Conservation (phyloP, 2,797 vertebrate species). For the Eulemur albifrons region DNA sequence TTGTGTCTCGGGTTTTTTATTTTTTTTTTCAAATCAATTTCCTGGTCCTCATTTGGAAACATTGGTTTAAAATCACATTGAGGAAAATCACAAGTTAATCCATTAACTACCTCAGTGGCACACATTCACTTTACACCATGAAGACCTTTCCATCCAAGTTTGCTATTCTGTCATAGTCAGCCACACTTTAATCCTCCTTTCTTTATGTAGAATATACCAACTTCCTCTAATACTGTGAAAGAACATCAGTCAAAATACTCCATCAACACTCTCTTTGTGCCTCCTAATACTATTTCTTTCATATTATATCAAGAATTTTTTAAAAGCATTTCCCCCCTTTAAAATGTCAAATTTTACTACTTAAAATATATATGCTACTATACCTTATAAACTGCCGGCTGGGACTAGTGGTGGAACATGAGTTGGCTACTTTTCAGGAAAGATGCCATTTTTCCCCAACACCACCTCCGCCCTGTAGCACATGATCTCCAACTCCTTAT, state of each 20-base stretch:
- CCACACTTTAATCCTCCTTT: neutral
- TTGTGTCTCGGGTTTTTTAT: neutral
- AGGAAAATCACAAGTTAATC: neutral
- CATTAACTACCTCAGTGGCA: neutral
- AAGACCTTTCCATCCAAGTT: neutral
- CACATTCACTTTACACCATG: neutral
- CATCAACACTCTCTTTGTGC: neutral
- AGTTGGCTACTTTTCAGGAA: neutral
- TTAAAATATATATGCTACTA: conserved; percentile 2
- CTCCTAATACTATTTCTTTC: neutral
- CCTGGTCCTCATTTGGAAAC: conserved; percentile 17
- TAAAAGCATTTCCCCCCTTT: neutral
- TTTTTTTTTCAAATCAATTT: neutral
- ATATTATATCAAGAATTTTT: conserved; percentile 33
- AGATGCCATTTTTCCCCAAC: neutral
- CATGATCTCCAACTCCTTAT: neutral
- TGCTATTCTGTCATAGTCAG: neutral
- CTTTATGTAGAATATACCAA: neutral
- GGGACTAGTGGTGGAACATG: neutral
- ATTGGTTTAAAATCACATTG: neutral
- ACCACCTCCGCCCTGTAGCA: neutral
- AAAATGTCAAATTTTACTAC: conserved; percentile 45
- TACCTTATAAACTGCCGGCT: neutral
- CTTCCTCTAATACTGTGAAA: conserved; percentile 23
- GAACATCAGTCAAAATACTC: neutral